Evolutionary conservation across 2,797 vertebrate genomes (phyloP), one percentile per base, ranked within the genome.

Genomic region (Ispidina lecontei): DNA sequence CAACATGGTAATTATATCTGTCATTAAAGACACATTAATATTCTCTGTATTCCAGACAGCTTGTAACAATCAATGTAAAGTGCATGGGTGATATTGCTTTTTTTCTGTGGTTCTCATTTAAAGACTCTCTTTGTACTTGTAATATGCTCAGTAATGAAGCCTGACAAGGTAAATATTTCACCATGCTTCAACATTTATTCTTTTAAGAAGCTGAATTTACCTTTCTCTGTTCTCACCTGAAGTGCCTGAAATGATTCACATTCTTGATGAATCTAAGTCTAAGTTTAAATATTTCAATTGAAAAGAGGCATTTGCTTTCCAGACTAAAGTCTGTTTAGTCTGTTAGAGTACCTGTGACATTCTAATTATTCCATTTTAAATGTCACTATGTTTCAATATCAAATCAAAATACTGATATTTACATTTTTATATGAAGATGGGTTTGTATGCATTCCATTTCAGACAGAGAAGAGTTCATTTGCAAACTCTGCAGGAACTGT

Each of bases 391-490:
- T 91, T 91, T 94, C 87, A 64, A 20, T 84, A 82, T 43, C 60
- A 20, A 69, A 74, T 78, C 64, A 79, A 88, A 95, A 92, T 77
- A 81, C 56, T 65, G 28, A 41, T 94, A 47, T 89, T 94, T 95
- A 39, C 35, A 78, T 94, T 91, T 94, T 91, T 77, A 22, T 84
- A 35, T 80, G 86, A 86, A 55, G 39, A 60, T 51, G 44, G 43
- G 20, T 20, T 18, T 91, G 44, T 73, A 58, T 84, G 52, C 51
- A 25, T 87, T 95, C 84, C 29, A 91, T 94, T 95, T 63, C 88
- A 98, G 98, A 87, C 97, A 98, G 92, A 97, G 69, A 73, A 98
- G 98, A 84, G 96, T 98, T 64, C 98, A 98, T 96, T 97, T 98
- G 70, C 98, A 98, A 94, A 98, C 98, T 12, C 98, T 98, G 47